Base-by-base conservation (phyloP, 2,113 vertebrate species). In the Coptodon bakossiorum region DNA sequence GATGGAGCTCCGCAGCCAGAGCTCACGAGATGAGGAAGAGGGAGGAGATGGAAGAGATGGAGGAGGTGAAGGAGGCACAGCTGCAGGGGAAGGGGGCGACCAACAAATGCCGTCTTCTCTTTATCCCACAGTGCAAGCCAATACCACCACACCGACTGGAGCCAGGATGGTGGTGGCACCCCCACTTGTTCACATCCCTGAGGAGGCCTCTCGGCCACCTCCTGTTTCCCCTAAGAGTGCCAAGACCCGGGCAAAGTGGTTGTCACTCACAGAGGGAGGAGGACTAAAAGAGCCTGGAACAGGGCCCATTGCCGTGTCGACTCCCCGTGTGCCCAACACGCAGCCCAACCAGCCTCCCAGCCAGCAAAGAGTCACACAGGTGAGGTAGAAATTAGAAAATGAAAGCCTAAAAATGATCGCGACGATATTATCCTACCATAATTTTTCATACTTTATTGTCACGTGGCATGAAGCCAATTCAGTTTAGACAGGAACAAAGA, bases 171-270 rank as follows among this genome's bases (percentile, higher is more conserved):
- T 80, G 12, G 97, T 99, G 83, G 96, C 98, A 1, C 97, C 98
- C 1, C 96, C 98, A 0, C 95, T 98, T 0, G 91, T 98, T 38
- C 97, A 99, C 93, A 98, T 98, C 93, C 98, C 98, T 0, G 98
- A 98, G 90, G 98, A 95, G 80, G 97, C 95, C 5, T 48, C 84
- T 6, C 90, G 95, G 1, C 95, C 96, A 12, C 97, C 97, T 0
- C 95, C 96, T 0, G 92, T 96, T 5, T 96, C 97, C 0, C 97
- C 98, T 0, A 96, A 98, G 90, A 94, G 96, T 6, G 98, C 87
- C 93, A 98, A 98, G 0, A 98, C 98, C 6, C 82, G 98, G 1
- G 98, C 98, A 85, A 99, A 99, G 89, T 99, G 98, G 98, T 95
- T 98, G 91, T 96, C 97, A 54, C 97, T 98, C 95, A 98, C 98